phyloP scores from a whole-genome alignment of 2,113 vertebrate genomes.

The Syngnathoides biaculeatus region DNA sequence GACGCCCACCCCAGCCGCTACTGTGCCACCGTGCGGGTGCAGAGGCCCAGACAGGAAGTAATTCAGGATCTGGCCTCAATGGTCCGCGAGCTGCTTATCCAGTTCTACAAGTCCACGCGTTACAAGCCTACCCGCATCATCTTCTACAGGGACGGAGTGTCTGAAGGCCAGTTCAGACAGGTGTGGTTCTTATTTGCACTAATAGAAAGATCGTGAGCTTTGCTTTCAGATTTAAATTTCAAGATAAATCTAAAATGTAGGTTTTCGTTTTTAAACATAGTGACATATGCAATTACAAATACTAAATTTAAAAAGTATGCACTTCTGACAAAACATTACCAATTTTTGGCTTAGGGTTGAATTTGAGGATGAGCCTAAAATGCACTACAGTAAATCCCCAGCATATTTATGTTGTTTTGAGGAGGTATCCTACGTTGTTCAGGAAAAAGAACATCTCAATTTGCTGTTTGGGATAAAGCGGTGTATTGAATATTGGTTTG shows the following conservation, averaged over 20 bases:
- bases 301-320: too few species aligned
- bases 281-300: too few species aligned
- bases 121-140: conserved; percentile 99
- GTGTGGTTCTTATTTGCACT: conserved; percentile 54
- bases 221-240: neutral
- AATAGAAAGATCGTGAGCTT: neutral
- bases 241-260: neutral
- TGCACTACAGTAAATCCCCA: too few species aligned
- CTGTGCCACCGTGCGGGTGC: conserved; percentile 96
- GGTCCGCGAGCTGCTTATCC: conserved; percentile 97
- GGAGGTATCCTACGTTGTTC: too few species aligned
- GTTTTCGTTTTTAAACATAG: too few species aligned
- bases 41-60: conserved; percentile 95
- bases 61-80: conserved; percentile 97
- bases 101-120: conserved; percentile 98
- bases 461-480: too few species aligned
- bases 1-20: conserved; percentile 98
- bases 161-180: conserved; percentile 98
- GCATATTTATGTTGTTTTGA: too few species aligned
- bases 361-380: too few species aligned
- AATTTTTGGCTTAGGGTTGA: too few species aligned
- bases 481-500: too few species aligned
- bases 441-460: too few species aligned
- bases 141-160: conserved; percentile 91
- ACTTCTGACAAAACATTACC: too few species aligned